These are phyloP conservation scores for Heliconius hortense DNA, from an alignment of 2,888 invertebrate species.

Conservation along the genomic window DNA sequence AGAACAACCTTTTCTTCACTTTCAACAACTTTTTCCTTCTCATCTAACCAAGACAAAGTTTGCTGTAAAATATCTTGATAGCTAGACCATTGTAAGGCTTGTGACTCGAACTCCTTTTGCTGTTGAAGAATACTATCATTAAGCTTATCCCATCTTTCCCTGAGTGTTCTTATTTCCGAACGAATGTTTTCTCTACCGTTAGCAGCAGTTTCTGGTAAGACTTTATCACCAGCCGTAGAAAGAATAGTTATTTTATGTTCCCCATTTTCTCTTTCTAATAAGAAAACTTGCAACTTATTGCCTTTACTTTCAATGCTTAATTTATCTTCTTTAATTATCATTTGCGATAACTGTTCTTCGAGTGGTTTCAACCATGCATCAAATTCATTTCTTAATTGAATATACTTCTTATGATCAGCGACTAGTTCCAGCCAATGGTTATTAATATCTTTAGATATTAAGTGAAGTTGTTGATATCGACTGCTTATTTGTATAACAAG, in stretches of 20 bases:
- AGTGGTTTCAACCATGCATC: slow-evolving; percentile 89
- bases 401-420: slow-evolving; percentile 90
- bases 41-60: slow-evolving; percentile 91
- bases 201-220: slow-evolving; percentile 96
- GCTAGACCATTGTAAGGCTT: slow-evolving; percentile 90
- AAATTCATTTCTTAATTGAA: slow-evolving; percentile 88
- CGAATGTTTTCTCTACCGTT: slow-evolving; percentile 94
- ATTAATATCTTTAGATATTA: slow-evolving; percentile 92
- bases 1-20: slow-evolving; percentile 86
- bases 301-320: slow-evolving; percentile 85
- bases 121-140: slow-evolving; percentile 91
- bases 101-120: slow-evolving; percentile 92
- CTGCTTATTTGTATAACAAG: slow-evolving; percentile 94
- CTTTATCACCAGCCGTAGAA: slow-evolving; percentile 90
- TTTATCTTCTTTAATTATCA: slow-evolving; percentile 85
- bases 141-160: slow-evolving; percentile 94
- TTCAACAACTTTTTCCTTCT: slow-evolving; percentile 89
- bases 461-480: slow-evolving; percentile 90
- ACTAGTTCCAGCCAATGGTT: slow-evolving; percentile 92
- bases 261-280: slow-evolving; percentile 92
- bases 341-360: slow-evolving; percentile 84
- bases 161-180: slow-evolving; percentile 89
- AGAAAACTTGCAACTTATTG: slow-evolving; percentile 86
- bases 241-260: slow-evolving; percentile 89
- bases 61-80: slow-evolving; percentile 93